Evolutionary conservation across 2,113 vertebrate genomes (phyloP).

Genomic region (Athene cunicularia): DNA sequence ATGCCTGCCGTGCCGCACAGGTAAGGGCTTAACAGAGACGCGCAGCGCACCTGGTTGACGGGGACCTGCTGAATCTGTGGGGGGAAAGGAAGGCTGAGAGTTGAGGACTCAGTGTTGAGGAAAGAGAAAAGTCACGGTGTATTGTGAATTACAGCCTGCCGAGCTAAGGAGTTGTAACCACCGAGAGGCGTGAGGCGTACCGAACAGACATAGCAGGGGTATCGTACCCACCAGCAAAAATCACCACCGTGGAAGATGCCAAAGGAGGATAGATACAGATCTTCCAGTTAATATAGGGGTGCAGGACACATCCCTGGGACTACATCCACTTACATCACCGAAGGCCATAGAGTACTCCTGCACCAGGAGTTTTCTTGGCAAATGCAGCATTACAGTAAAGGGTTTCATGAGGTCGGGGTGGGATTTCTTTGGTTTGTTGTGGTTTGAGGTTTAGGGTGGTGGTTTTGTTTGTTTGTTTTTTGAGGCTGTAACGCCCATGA

Average conservation of each 20-base stretch:
- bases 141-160: not conserved
- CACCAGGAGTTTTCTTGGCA: not conserved
- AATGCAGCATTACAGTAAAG: not conserved
- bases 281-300: not conserved
- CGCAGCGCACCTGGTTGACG: not conserved
- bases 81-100: not conserved
- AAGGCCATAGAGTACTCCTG: not conserved
- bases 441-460: not conserved
- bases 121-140: not conserved
- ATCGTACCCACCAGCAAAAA: not conserved
- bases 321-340: not conserved
- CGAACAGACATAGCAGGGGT: not conserved
- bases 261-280: not conserved
- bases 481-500: not conserved
- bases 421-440: not conserved
- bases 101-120: not conserved
- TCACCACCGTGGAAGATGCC: not conserved
- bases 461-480: not conserved
- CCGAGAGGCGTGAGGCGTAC: not conserved
- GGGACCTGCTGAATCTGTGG: not conserved
- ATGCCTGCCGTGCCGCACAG: not conserved
- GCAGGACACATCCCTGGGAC: not conserved
- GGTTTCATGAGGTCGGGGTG: not conserved
- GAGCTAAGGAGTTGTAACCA: not conserved
- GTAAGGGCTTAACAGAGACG: not conserved